These are phyloP conservation scores for Heliconius charithonia DNA, from an alignment of 2,888 invertebrate genomes.

Conservation along the genomic window DNA sequence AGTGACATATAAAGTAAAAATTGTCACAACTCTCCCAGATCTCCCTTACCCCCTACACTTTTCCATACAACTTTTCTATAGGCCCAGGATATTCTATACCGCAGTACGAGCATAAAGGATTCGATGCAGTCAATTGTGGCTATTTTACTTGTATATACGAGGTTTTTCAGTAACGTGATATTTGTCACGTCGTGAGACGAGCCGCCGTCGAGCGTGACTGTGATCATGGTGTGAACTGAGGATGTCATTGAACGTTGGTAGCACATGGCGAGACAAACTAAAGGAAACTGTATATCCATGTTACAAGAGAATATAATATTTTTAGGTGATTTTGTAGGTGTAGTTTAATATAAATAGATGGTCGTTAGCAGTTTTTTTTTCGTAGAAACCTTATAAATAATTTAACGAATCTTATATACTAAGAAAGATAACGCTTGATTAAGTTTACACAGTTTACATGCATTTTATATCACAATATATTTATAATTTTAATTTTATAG, in stretches of 20 bases:
- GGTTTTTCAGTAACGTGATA: slow-evolving; percentile 41
- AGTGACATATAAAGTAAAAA: no score
- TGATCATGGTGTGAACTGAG: slow-evolving; percentile 40
- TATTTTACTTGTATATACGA: slow-evolving; percentile 36
- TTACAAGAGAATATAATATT: background rate
- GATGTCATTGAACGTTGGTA: slow-evolving; percentile 42
- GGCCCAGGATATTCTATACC: slow-evolving; percentile 11
- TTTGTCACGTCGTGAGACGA: slow-evolving; percentile 43
- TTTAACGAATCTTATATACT: background rate
- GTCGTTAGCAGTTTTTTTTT: background rate
- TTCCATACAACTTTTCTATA: background rate
- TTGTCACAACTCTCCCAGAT: no score
- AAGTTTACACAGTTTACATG: background rate
- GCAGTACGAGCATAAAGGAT: slow-evolving; percentile 14
- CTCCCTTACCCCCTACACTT: background rate
- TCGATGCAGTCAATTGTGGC: slow-evolving; percentile 32
- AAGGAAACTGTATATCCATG: background rate
- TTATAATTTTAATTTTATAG: no score
- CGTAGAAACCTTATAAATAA: background rate
- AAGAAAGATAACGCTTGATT: background rate
- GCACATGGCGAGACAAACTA: background rate
- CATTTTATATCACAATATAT: background rate
- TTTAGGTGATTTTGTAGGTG: background rate
- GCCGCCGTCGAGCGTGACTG: slow-evolving; percentile 39
- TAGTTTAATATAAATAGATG: slow-evolving; percentile 8